Evolutionary conservation across 1,140 invertebrate species (phyloP).

Genomic region (Bombus ignitus): DNA sequence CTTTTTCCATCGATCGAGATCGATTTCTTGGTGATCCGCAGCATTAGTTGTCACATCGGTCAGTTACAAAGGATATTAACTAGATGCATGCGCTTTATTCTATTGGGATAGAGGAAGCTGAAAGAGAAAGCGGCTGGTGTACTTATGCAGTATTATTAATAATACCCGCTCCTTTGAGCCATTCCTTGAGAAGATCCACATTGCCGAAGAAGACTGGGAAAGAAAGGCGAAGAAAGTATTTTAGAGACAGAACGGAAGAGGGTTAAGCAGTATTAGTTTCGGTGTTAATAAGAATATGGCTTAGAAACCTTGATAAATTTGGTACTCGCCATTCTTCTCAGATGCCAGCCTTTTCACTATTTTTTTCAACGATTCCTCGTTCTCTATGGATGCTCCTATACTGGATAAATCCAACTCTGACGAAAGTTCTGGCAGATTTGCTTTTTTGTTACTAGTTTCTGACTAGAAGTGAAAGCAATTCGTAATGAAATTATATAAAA

Average conservation of each 20-base stretch:
- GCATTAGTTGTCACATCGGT: background rate
- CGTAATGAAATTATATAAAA: background rate
- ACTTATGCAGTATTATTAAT: constrained; percentile 59
- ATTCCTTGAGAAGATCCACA: constrained; percentile 78
- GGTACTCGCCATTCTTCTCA: constrained; percentile 82
- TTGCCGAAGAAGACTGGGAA: constrained; percentile 79
- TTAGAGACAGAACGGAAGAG: constrained; percentile 46
- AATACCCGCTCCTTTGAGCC: constrained; percentile 80
- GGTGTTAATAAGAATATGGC: constrained; percentile 63
- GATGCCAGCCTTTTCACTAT: constrained; percentile 79
- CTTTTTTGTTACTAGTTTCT: constrained; percentile 50
- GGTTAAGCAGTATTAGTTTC: constrained; percentile 15
- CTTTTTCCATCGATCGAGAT: background rate
- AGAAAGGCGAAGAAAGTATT: constrained; percentile 51
- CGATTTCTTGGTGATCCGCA: background rate
- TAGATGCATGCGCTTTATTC: constrained; percentile 18
- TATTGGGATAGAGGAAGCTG: constrained; percentile 35
- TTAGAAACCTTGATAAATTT: constrained; percentile 79
- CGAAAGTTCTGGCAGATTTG: constrained; percentile 75
- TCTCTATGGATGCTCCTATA: constrained; percentile 76
- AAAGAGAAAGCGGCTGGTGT: constrained; percentile 28
- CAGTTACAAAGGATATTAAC: background rate
- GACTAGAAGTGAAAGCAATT: constrained; percentile 22
- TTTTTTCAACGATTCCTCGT: constrained; percentile 76
- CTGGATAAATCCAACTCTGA: constrained; percentile 77